phyloP scores from a whole-genome alignment of 92 coral and sea anemone species.

The Isaurus tuberculatus region DNA sequence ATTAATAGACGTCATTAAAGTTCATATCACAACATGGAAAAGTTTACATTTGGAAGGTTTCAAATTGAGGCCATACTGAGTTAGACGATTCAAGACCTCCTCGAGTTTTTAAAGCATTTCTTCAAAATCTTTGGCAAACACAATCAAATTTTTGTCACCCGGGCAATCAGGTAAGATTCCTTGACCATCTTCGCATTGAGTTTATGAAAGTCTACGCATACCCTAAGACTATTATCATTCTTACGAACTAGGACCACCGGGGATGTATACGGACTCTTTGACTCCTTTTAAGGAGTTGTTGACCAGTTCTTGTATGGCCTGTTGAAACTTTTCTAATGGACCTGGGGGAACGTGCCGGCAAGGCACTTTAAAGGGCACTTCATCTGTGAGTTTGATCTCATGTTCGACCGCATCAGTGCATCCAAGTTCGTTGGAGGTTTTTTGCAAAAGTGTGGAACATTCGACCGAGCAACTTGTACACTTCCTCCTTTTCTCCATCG shows the following conservation, averaged over 20 bases:
- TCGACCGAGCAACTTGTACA: conserved; percentile 32
- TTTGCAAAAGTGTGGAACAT: conserved; percentile 41
- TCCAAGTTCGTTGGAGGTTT: conserved; percentile 38
- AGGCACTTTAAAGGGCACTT: conserved; percentile 33
- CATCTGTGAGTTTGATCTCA: too few relatives aligned
- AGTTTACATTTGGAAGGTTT: conserved; percentile 68
- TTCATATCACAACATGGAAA: too few relatives aligned
- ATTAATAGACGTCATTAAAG: too few relatives aligned
- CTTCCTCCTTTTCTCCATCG: not conserved
- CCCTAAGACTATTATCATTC: conserved; percentile 36
- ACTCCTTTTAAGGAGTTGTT: conserved; percentile 25
- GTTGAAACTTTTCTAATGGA: conserved; percentile 15
- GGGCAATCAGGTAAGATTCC: conserved; percentile 55
- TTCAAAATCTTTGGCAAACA: conserved; percentile 58
- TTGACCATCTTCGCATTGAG: conserved; percentile 56
- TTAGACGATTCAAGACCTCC: conserved; percentile 48
- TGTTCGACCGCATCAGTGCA: too few relatives aligned
- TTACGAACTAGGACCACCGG: conserved; percentile 50
- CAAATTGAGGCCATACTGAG: too few relatives aligned
- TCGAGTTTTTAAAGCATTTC: conserved; percentile 44
- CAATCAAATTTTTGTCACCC: conserved; percentile 54
- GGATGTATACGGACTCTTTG: conserved; percentile 42
- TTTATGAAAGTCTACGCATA: conserved; percentile 29
- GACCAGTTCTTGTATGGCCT: conserved; percentile 17
- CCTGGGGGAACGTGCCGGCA: conserved; percentile 16